Conservation (phyloP, 2,113 vertebrate species). For the Odontophorus gujanensis region DNA sequence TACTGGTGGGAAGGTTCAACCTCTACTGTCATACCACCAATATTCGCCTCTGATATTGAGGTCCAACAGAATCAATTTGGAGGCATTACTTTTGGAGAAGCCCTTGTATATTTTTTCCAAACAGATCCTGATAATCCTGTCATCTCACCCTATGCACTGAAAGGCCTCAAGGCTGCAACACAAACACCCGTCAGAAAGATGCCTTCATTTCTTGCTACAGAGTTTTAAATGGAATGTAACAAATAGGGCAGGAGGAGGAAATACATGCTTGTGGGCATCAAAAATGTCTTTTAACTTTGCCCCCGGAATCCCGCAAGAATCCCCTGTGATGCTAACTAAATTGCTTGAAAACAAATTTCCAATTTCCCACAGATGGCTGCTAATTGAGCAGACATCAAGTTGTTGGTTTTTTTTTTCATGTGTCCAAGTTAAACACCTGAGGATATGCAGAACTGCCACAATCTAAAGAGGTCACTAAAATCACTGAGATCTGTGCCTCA, state of each 20-base stretch:
- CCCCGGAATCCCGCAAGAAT: background rate
- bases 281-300: background rate
- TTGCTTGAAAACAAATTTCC: background rate
- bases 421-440: background rate
- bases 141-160: background rate
- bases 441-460: background rate
- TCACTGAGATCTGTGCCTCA: background rate
- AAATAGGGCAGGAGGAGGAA: background rate
- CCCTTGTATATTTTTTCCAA: background rate
- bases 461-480: slow-evolving; percentile 3
- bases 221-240: background rate
- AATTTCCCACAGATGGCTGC: background rate
- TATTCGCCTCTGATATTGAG: background rate
- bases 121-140: background rate
- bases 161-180: background rate
- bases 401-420: background rate
- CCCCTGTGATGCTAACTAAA: background rate
- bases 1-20: background rate
- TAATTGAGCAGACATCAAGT: background rate
- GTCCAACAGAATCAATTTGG: background rate
- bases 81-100: background rate
- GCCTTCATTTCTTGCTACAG: background rate
- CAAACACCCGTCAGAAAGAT: background rate
- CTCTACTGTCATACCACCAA: background rate
- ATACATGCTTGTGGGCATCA: background rate